Evolutionary conservation across 2,797 vertebrate genomes (phyloP), one percentile per base, ranked within the genome.

Genomic region (Liparis tanakae): DNA sequence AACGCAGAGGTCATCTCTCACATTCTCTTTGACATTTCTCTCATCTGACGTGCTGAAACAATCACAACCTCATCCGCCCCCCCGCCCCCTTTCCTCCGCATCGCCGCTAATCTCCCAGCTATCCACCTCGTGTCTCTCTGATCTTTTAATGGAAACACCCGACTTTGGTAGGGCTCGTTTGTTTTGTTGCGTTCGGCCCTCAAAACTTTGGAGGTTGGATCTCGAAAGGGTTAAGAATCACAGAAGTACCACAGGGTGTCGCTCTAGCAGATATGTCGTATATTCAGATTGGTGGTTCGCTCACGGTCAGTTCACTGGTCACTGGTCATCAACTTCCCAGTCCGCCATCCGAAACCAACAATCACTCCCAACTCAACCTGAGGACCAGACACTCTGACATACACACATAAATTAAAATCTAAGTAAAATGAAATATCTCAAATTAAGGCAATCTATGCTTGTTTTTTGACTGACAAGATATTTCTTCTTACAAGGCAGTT

Each of bases 1-100:
- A 89, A 86, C 87, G 41, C 83, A 86, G 89, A 92, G 91, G 91
- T 92, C 92, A 92, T 92, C 89, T 87, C 87, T 92, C 92, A 92
- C 89, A 89, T 91, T 91, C 82, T 58, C 81, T 83, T 69, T 89
- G 89, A 89, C 89, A 90, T 89, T 89, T 92, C 79, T 83, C 89
- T 89, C 88, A 80, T 90, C 83, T 87, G 87, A 91, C 74, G 69
- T 74, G 80, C 86, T 62, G 83, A 85, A 86, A 91, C 86, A 84
- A 88, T 88, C 86, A 85, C 76, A 80, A 64, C 62, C 82, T 84
- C 88, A 83, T 85, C 82, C 61, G 9, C 64, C 3, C 14, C 57
- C 66, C 57, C 70, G 58, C 74, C 59, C 69, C 71, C 50, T 53
- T 17, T 46, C 44, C 83, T 64, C 69, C 36, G 39, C 79, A 10